Conservation (phyloP, 1,140 invertebrate species). For the Brachionus paranguensis region DNA sequence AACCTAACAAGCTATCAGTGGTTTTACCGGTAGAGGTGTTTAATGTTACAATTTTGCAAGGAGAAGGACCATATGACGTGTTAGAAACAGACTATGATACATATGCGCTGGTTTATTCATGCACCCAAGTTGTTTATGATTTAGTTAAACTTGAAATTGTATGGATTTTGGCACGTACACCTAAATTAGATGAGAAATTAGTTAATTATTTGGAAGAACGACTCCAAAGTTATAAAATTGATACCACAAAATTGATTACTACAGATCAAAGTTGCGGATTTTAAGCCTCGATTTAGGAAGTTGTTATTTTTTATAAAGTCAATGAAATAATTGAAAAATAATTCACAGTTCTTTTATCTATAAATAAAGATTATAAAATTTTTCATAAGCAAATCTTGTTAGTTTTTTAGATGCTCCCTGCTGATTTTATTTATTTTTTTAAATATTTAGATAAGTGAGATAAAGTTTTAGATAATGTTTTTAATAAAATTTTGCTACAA, state of each 20-base stretch:
- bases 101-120: constrained; percentile 7
- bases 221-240: neutral
- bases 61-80: constrained; percentile 1
- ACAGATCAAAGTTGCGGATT: constrained; percentile 5
- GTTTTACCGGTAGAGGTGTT: neutral
- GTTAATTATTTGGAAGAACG: neutral
- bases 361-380: too few relatives aligned
- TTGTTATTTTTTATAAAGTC: neutral
- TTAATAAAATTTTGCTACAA: too few relatives aligned
- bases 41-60: neutral
- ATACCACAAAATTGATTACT: neutral
- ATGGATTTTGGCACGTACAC: constrained; percentile 10
- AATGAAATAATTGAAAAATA: too few relatives aligned
- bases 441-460: too few relatives aligned
- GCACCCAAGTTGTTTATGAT: constrained; percentile 5
- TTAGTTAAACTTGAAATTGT: constrained; percentile 14
- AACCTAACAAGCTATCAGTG: constrained; percentile 1
- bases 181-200: neutral
- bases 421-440: too few relatives aligned
- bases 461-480: too few relatives aligned
- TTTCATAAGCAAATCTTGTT: too few relatives aligned
- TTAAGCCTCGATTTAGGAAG: neutral
- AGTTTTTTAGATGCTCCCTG: too few relatives aligned
- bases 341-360: too few relatives aligned
- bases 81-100: neutral